Evolutionary conservation across 2,888 invertebrate genomes (phyloP).

Genomic region (Andrena dorsata): DNA sequence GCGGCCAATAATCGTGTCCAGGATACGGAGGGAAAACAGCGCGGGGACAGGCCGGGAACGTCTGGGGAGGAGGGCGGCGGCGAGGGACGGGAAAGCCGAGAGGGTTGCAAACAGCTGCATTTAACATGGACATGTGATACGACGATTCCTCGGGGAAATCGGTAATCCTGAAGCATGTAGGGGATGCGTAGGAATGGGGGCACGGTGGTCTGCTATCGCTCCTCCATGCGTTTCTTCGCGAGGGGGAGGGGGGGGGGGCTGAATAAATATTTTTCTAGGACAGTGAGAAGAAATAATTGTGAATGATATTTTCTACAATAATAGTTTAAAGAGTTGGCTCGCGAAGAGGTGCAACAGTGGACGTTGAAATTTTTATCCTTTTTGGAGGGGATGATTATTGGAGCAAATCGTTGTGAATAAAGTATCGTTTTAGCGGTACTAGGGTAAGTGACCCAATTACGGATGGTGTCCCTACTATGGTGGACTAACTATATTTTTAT

Average conservation of each 20-base stretch:
- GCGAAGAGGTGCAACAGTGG: too few species aligned
- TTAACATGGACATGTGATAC: slow-evolving; percentile 12
- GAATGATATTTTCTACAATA: neutral
- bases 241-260: too few species aligned
- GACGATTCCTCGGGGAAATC: slow-evolving; percentile 2
- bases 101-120: slow-evolving; percentile 9
- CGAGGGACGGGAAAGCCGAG: neutral
- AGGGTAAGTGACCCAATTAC: too few species aligned
- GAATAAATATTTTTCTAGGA: slow-evolving; percentile 17
- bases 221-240: neutral
- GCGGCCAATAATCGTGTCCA: slow-evolving; percentile 62
- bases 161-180: slow-evolving; percentile 3
- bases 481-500: too few species aligned
- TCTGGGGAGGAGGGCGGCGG: neutral
- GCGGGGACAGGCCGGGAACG: neutral
- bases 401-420: too few species aligned
- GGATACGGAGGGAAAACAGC: slow-evolving; percentile 32
- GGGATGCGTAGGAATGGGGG: neutral
- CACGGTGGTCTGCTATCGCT: neutral
- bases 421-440: too few species aligned
- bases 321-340: neutral
- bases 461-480: too few species aligned
- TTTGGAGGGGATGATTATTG: too few species aligned
- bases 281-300: neutral
- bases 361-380: too few species aligned